Conservation (phyloP, 2,797 vertebrate genomes). For the Silurus aristotelis region DNA sequence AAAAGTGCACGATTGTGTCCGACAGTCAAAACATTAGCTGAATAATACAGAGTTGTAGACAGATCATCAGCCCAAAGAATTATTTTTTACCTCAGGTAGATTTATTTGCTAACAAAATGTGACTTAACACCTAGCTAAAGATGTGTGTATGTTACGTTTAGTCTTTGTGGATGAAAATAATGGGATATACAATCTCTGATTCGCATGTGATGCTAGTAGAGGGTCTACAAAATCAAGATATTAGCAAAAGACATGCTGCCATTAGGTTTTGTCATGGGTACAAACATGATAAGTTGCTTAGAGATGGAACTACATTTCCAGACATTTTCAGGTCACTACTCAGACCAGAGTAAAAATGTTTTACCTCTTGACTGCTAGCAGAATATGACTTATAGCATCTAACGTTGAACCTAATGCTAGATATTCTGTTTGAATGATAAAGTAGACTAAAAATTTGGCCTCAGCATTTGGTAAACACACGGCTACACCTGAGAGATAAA, state of each 20-base stretch:
- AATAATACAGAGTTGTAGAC: neutral
- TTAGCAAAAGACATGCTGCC: neutral
- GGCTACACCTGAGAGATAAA: slow-evolving; percentile 5
- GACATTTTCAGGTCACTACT: neutral
- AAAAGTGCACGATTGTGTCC: neutral
- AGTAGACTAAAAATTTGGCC: neutral
- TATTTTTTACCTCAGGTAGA: neutral
- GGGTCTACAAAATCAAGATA: neutral
- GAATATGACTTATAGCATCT: too few species aligned
- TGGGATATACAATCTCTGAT: neutral
- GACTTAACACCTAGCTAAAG: neutral
- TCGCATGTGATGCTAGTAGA: neutral
- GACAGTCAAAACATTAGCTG: neutral
- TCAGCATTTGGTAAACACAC: neutral
- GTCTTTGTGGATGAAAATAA: neutral
- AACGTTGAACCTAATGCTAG: too few species aligned
- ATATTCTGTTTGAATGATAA: neutral
- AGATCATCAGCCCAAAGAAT: neutral
- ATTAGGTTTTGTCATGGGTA: neutral
- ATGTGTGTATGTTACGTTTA: neutral
- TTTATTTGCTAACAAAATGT: neutral
- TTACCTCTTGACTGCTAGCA: slow-evolving; percentile 4
- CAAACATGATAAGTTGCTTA: neutral
- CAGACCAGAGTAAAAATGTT: neutral
- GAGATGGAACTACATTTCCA: neutral